Evolutionary conservation across 2,113 vertebrate genomes (phyloP), one percentile per base, ranked within the genome.

Genomic region (Microtus ochrogaster): DNA sequence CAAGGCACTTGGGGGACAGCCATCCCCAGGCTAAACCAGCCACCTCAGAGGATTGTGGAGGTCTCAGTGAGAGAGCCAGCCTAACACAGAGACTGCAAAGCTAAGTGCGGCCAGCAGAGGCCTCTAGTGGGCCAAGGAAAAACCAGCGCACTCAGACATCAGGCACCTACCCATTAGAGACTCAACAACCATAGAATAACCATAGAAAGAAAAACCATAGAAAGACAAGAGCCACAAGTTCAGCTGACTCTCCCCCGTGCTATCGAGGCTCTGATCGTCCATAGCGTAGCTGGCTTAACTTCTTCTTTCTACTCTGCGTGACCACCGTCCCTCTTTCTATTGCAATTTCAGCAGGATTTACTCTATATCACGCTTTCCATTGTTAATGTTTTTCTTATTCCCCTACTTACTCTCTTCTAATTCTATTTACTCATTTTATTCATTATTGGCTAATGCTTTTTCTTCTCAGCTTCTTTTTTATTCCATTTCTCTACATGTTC

Each of bases 11-110:
- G 24, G 24, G 22, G n/a, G 7, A 9, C 58, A 65, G 39, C 7
- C 26, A 5, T 44, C 14, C 63, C 14, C 39, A 84, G 22, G 82
- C 81, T 63, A 82, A 39, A 58, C 39, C 36, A 28, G 55, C 36
- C 55, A 82, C 11, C 55, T 33, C 47, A 28, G 52, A 36, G 52
- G 7, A 41, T 41, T 0, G 0, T 41, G 26, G 22, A 11, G 39
- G 41, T 66, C 7, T 85, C 39, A 44, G 36, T 1, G n/a, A 1
- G 0, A 1, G 0, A 68, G 41, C 5, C 26, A 41, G 30, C 10
- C 41, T 28, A 68, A 66, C 65, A 47, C 26, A 44, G n/a, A 84
- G 83, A 22, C 84, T 86, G 84, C 44, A 86, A 66, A 2, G 84
- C 19, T 86, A 68, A 11, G 30, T 86, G 17, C 33, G 44, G 41